phyloP scores from a whole-genome alignment of 2,113 vertebrate species.

The Camelus bactrianus region DNA sequence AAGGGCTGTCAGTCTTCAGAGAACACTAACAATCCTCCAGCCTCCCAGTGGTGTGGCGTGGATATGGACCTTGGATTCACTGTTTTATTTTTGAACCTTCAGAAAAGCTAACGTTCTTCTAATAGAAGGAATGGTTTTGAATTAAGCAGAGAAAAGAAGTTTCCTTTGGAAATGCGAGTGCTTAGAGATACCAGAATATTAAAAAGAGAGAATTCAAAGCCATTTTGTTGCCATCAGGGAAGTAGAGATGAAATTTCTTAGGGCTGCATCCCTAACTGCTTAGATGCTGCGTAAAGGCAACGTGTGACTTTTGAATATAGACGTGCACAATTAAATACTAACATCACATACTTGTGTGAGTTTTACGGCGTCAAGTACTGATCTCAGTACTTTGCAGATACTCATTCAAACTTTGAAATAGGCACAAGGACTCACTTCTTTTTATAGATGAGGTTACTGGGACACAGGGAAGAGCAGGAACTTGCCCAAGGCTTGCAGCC shows the following conservation, averaged over 20 bases:
- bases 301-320: not conserved
- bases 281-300: not conserved
- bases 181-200: not conserved
- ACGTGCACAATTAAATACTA: not conserved
- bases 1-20: not conserved
- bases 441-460: not conserved
- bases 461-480: not conserved
- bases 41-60: accelerated
- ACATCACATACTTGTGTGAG: not conserved
- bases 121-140: not conserved
- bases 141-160: not conserved
- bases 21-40: not conserved
- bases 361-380: not conserved
- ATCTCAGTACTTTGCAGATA: not conserved
- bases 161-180: not conserved
- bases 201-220: not conserved
- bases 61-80: not conserved
- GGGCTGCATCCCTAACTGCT: not conserved
- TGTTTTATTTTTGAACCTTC: not conserved
- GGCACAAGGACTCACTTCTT: not conserved
- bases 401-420: not conserved
- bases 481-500: no score
- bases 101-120: not conserved
- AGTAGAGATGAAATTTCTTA: not conserved
- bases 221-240: not conserved